Evolutionary conservation across 1,140 invertebrate species (phyloP), one percentile per base, ranked within the genome.

Genomic region (Brachionus manjavacas): DNA sequence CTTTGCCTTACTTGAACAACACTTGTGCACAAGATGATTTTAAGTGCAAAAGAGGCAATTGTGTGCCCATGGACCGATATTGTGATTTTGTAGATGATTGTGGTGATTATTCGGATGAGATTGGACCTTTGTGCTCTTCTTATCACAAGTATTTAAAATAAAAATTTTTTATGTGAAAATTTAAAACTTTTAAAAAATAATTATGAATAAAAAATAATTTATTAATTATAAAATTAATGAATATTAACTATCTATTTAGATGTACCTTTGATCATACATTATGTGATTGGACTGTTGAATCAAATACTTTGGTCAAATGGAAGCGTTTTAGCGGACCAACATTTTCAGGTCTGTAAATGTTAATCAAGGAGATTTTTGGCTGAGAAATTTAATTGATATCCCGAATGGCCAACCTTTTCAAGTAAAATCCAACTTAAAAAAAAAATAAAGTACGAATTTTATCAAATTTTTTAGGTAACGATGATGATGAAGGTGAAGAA

Each of bases 41-140:
- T 85, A 86, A 85, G 20, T 90, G 89, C 86, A 81, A 85, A 28
- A 86, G 86, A 85, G 87, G 88, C 2, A 74, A 86, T n/a, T 89
- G 89, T 86, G 88, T 89, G 39, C 85, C 86, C 16, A 55, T 39
- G 31, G 66, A 84, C 55, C 64, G 70, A n/a, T 23, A 20, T 41
- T 84, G 83, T 78, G 83, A 84, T 74, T 60, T 84, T 52, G 68
- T 72, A 2, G 83, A 84, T 66, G 83, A 84, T 84, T 84, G 83
- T 78, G 83, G 83, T 20, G 83, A 84, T 66, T 55, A 74, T 39
- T 74, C 68, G 1, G 83, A 84, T 84, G 83, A 81, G n/a, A 81
- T 64, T 12, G 35, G 31, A 64, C 31, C 79, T 39, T 23, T 35
- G 12, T 70, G 81, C 39, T 0, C 60, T n/a, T 41, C 28, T 7